Evolutionary conservation across 2,113 vertebrate genomes (phyloP), one percentile per base, ranked within the genome.

Genomic region (Oreocharis arfaki): DNA sequence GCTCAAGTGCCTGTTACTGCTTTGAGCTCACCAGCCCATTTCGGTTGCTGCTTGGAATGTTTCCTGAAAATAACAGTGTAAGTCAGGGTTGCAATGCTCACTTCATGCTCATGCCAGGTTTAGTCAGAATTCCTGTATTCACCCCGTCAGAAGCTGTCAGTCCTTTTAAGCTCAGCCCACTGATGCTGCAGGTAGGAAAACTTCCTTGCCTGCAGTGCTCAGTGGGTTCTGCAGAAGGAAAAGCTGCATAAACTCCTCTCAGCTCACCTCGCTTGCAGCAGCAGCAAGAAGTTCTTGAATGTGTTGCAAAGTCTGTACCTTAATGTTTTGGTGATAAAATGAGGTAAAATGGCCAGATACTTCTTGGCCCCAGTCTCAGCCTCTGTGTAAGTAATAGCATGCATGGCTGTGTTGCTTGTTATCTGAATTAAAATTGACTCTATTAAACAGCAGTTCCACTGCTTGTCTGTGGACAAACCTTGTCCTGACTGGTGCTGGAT

Each of bases 21-120:
- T 73, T 53, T 35, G 46, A 90, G 53, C 41, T 91, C 41, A 18
- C 28, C 47, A 64, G 69, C 17, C 23, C 12, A 0, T 88, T 76
- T 65, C 78, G 80, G 75, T 77, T 93, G 57, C 78, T 92, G 42
- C 90, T 86, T 92, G 79, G 83, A 90, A 83, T 33, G 26, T 65
- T 91, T 83, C 20, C 10, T 85, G 78, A 69, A 88, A 76, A 69
- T 39, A 90, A 69, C 67, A 49, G 7, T 14, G 15, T 60, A 65
- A 83, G 78, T 65, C 67, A 73, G 85, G 55, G 53, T 69, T 90
- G 75, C 81, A 33, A 0, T 53, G 82, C 78, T 95, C 63, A 24
- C 57, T 86, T 83, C 0, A 0, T 85, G 71, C 50, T 73, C 55
- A 23, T 93, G 86, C 75, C 68, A 65, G 42, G 26, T 73, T 84